Evolutionary conservation across 2,797 vertebrate species (phyloP).

Genomic region (Tauraco hartlaubi): DNA sequence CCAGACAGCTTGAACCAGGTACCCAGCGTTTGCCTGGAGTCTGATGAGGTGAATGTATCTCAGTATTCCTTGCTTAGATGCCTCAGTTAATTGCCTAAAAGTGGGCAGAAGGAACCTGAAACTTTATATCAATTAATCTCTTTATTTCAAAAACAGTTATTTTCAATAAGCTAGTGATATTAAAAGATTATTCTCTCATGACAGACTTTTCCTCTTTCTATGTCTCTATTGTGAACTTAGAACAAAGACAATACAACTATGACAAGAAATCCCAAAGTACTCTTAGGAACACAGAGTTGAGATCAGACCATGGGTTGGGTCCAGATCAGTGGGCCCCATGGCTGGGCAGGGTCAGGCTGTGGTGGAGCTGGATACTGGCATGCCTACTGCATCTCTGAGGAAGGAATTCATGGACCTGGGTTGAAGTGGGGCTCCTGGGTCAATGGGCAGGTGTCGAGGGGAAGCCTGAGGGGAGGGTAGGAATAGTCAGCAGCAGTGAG

Average conservation of each 20-base stretch:
- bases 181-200: background rate
- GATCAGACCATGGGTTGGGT: background rate
- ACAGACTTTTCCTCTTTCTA: background rate
- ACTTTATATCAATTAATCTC: background rate
- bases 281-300: background rate
- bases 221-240: background rate
- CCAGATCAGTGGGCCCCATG: rapidly evolving
- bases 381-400: rapidly evolving
- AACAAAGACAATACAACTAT: background rate
- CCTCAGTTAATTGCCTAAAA: background rate
- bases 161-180: background rate
- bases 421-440: background rate
- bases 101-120: background rate
- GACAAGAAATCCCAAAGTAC: background rate
- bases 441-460: background rate
- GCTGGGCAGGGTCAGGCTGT: background rate
- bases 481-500: background rate
- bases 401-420: background rate
- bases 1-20: background rate
- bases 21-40: background rate
- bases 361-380: background rate
- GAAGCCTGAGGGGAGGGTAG: rapidly evolving
- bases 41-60: background rate
- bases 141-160: background rate
- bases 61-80: background rate